Conservation (phyloP, 2,888 invertebrate genomes). For the Busseola fusca region DNA sequence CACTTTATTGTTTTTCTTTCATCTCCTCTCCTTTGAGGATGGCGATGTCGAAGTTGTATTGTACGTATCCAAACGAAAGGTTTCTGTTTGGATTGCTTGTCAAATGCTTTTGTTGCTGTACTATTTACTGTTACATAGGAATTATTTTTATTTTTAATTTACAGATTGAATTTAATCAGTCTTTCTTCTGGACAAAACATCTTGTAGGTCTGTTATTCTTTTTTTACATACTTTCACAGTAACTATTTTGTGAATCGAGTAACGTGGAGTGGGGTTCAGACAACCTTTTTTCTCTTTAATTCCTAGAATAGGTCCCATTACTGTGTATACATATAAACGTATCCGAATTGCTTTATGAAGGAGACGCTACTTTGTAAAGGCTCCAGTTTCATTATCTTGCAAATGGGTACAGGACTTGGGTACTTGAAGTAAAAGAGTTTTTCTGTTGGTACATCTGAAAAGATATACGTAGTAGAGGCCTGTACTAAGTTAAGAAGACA, state of each 20-base stretch:
- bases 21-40: constrained; percentile 76
- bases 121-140: constrained; percentile 27
- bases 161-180: background rate
- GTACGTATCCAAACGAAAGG: constrained; percentile 68
- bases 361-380: background rate
- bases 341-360: background rate
- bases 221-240: background rate
- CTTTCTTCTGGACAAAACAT: background rate
- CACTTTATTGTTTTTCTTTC: constrained; percentile 87
- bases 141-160: constrained; percentile 29
- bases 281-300: background rate
- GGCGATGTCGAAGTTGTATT: constrained; percentile 67
- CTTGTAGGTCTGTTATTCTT: background rate
- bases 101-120: constrained; percentile 38
- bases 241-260: background rate
- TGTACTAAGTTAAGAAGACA: constrained; percentile 43
- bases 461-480: constrained; percentile 24
- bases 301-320: background rate
- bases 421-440: constrained; percentile 6
- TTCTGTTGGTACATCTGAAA: constrained; percentile 12
- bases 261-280: background rate
- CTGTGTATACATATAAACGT: background rate
- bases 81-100: constrained; percentile 65
- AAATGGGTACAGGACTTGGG: background rate
- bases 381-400: constrained; percentile 2